A percentile compares a stretch with the other conserved stretches of the same genome.
These are phyloP conservation scores for Garrulus glandarius DNA, from an alignment of 2,797 vertebrate species.

Conservation along the genomic window DNA sequence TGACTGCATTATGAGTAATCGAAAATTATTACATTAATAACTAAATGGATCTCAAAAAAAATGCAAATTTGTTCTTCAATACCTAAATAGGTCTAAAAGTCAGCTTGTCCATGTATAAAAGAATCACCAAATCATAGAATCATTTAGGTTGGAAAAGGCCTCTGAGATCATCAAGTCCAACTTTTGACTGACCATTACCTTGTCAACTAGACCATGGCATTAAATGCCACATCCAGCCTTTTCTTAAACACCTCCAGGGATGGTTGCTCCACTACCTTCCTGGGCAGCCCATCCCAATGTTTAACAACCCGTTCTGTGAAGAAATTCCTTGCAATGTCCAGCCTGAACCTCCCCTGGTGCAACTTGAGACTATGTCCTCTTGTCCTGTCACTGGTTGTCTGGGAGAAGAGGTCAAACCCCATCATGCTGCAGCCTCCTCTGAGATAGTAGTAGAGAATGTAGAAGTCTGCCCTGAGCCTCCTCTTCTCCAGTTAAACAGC, in stretches of 20 bases:
- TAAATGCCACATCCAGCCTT: background rate
- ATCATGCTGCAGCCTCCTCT: background rate
- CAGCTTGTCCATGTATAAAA: background rate
- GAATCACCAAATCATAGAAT: background rate
- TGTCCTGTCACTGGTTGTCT: background rate
- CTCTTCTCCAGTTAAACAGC: background rate
- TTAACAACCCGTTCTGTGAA: background rate
- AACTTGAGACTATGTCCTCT: background rate
- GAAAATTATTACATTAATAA: background rate
- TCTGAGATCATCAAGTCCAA: background rate
- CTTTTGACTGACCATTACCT: background rate
- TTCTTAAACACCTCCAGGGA: background rate
- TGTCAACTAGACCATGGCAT: background rate
- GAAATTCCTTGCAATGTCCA: background rate
- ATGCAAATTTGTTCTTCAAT: background rate
- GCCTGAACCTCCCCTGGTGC: no score
- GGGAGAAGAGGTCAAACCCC: background rate
- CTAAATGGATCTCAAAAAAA: background rate
- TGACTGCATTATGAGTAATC: background rate
- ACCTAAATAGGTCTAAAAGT: background rate
- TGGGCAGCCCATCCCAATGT: background rate
- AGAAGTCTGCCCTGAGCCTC: background rate
- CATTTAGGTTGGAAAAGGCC: background rate
- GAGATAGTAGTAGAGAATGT: accelerated
- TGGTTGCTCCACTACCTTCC: background rate